Evolutionary conservation across 2,888 invertebrate genomes (phyloP).

Genomic region (Holacanthella duospinosa): DNA sequence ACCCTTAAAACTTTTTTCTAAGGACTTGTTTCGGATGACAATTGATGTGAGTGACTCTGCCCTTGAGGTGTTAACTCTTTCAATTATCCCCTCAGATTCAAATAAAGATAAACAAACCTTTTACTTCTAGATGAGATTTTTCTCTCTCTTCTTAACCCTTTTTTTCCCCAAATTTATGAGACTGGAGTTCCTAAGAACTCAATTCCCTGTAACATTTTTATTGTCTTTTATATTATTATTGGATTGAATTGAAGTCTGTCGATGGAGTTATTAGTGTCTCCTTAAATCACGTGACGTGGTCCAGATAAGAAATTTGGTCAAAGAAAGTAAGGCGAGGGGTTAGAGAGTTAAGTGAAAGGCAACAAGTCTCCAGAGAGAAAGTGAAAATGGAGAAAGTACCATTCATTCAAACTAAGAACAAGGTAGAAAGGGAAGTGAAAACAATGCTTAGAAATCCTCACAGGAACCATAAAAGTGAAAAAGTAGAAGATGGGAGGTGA

Average conservation of each 20-base stretch:
- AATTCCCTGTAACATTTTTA: neutral
- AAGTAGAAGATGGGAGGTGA: conserved; percentile 35
- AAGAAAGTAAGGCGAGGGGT: neutral
- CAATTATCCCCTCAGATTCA: neutral
- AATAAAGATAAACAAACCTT: conserved; percentile 6
- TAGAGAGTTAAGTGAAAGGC: conserved; percentile 37
- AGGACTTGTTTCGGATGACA: neutral
- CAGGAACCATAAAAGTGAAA: conserved; percentile 38
- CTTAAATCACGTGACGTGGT: conserved; percentile 38
- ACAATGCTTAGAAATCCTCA: conserved; percentile 32
- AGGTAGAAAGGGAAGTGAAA: conserved; percentile 1
- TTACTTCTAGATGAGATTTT: neutral
- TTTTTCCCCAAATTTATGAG: neutral
- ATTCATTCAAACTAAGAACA: conserved; percentile 2
- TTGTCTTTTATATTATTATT: neutral
- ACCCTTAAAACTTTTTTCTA: no score
- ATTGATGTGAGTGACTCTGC: neutral
- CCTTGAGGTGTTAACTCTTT: conserved; percentile 1
- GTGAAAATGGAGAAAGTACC: neutral
- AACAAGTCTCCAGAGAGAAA: conserved; percentile 36
- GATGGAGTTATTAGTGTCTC: conserved; percentile 37
- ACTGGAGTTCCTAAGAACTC: neutral
- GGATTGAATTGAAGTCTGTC: conserved; percentile 8
- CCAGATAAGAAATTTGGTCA: no score
- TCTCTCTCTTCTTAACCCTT: conserved; percentile 1